Percentiles rank a stretch among this genome's conserved stretches.
phyloP scores from a whole-genome alignment of 2,113 vertebrate genomes.

The Neolamprologus brichardi region DNA sequence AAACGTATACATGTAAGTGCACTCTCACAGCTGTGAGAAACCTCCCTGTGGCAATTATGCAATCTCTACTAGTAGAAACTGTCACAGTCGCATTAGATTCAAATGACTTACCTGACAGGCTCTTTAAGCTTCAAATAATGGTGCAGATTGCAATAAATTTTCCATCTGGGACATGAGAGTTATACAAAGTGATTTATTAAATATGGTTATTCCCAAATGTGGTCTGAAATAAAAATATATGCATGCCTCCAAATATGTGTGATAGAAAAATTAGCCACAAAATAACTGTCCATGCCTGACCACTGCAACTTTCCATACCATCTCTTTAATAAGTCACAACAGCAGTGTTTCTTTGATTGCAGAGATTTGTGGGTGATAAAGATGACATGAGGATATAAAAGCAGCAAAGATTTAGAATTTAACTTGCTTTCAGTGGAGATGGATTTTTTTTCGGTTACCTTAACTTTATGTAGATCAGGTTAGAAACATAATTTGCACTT shows the following conservation, averaged over 20 bases:
- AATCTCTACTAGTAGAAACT: background rate
- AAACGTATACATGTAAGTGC: fast-evolving
- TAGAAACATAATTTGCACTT: background rate
- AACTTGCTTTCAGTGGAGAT: background rate
- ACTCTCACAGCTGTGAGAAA: background rate
- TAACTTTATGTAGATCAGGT: background rate
- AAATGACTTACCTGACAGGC: background rate
- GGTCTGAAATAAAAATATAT: background rate
- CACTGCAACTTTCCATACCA: background rate
- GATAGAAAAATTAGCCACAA: background rate
- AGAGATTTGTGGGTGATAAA: background rate
- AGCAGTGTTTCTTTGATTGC: background rate
- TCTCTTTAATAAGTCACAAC: background rate
- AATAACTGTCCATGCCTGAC: background rate
- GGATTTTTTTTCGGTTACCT: background rate
- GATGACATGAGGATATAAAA: background rate
- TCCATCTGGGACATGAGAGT: fast-evolving
- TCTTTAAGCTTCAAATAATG: background rate
- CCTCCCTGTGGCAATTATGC: background rate
- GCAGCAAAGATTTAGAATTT: background rate
- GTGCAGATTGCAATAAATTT: background rate
- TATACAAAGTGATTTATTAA: background rate
- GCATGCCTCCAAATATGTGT: background rate
- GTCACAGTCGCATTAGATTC: background rate
- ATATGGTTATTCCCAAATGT: background rate